Evolutionary conservation across 2,797 vertebrate species (phyloP).

Genomic region (Sebastes dallii): DNA sequence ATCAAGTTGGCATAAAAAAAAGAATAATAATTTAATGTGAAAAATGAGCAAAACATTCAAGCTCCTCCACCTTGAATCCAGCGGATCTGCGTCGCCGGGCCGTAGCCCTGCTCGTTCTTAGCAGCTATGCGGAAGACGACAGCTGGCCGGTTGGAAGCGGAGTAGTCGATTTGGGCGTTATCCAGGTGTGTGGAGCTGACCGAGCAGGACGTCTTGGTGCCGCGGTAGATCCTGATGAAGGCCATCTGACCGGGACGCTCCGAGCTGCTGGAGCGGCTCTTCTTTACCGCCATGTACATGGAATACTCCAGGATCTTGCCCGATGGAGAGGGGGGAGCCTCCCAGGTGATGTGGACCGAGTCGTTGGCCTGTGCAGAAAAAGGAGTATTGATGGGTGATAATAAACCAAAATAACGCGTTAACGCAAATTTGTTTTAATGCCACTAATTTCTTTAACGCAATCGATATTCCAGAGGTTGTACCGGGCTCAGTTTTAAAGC

Average conservation of each 20-base stretch:
- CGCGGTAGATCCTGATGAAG: slow-evolving; percentile 97
- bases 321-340: slow-evolving; percentile 90
- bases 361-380: slow-evolving; percentile 85
- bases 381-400: no score
- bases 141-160: slow-evolving; percentile 88
- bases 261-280: slow-evolving; percentile 76
- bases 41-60: neutral
- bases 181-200: slow-evolving; percentile 89
- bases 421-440: no score
- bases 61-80: slow-evolving; percentile 92
- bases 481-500: fast-evolving
- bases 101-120: slow-evolving; percentile 97
- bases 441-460: no score
- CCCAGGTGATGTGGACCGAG: slow-evolving; percentile 96
- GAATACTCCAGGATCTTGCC: slow-evolving; percentile 97
- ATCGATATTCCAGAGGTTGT: no score
- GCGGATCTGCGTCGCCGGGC: slow-evolving; percentile 96
- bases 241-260: slow-evolving; percentile 88
- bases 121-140: slow-evolving; percentile 97
- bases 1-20: neutral
- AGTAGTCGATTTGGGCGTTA: slow-evolving; percentile 94
- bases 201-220: slow-evolving; percentile 90
- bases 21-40: neutral
- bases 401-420: no score
- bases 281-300: slow-evolving; percentile 95